Percentiles rank a stretch among this genome's conserved stretches.
These are phyloP conservation scores for Gephyroberyx darwinii DNA, from an alignment of 2,797 vertebrate genomes.

Conservation along the genomic window DNA sequence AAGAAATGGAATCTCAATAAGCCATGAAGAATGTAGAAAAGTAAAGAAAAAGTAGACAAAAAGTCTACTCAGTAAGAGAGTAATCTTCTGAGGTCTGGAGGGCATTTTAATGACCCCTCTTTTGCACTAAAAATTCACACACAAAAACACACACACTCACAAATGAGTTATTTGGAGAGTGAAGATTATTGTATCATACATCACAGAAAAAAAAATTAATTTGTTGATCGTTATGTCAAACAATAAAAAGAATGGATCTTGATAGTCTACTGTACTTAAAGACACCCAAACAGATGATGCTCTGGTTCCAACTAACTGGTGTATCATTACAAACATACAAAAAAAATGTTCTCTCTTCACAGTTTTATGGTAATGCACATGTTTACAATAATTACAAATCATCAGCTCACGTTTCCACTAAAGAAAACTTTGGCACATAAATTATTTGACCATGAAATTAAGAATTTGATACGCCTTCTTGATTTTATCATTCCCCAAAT, in stretches of 20 bases:
- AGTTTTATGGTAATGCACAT: slow-evolving; percentile 9
- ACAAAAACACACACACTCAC: background rate
- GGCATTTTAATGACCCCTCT: slow-evolving; percentile 4
- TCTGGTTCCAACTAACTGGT: background rate
- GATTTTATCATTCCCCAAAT: slow-evolving; percentile 34
- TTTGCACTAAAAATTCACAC: slow-evolving; percentile 18
- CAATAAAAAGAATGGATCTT: too few relatives aligned
- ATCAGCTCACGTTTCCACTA: slow-evolving; percentile 33
- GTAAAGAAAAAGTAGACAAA: slow-evolving; percentile 42
- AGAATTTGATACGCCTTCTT: slow-evolving; percentile 26
- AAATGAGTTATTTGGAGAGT: too few relatives aligned
- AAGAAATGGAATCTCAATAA: slow-evolving; percentile 61
- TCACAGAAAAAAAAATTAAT: background rate
- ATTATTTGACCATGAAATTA: slow-evolving; percentile 47
- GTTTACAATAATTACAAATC: slow-evolving; percentile 27
- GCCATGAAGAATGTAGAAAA: slow-evolving; percentile 62
- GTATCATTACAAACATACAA: background rate
- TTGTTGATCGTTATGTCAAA: too few relatives aligned
- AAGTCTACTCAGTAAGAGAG: slow-evolving; percentile 33
- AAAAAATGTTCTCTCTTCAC: background rate
- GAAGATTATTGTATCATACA: background rate
- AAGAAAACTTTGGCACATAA: slow-evolving; percentile 17
- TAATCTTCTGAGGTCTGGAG: slow-evolving; percentile 44
- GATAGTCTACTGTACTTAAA: too few relatives aligned
- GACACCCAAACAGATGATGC: background rate